Evolutionary conservation across 2,113 vertebrate species (phyloP), one percentile per base, ranked within the genome.

Genomic region (Solenodon paradoxus): DNA sequence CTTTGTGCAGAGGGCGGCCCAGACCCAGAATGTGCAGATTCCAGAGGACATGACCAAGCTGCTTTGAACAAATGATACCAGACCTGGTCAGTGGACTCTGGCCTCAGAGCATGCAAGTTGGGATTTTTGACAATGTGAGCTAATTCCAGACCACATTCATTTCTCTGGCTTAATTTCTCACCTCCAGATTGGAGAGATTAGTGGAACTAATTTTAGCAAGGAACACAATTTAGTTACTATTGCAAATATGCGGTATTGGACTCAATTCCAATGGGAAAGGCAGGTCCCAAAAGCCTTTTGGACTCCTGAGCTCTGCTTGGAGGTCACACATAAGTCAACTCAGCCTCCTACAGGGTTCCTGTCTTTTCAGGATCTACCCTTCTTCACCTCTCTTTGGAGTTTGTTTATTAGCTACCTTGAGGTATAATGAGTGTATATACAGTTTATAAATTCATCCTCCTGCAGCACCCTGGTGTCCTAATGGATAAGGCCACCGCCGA

Each of bases 31-130:
- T 40, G 28, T 20, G 66, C n/a, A 2, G 40, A 40, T 95, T 7
- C 38, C 20, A 13, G 81, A 30, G 59, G 30, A 16, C 1, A 1
- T 16, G 72, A 57, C 49, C 26, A 38, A 77, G 61, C 66, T 38
- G 53, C 79, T 91, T 93, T 88, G 68, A 93, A 92, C 72, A 1
- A 7, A 66, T 66, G 55, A 84, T 63, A n/a, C 28, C 40, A 87
- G 81, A 77, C 57, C 61, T 93, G 26, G 20, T 68, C 15, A n/a
- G 2, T 0, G 1, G 81, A 42, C 35, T 90, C 59, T 4, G 28
- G 38, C 69, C 38, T 83, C 80, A 45, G 32, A 42, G 28, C 10
- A 1, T 1, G 2, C 9, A 38, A 49, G 28, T 35, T 81, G 32
- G 40, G n/a, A 32, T 79, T 75, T 79, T 77, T 49, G 74, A 85